These are phyloP conservation scores for Drosophila prolongata DNA, from an alignment of 2,888 invertebrate genomes.

Conservation along the genomic window DNA sequence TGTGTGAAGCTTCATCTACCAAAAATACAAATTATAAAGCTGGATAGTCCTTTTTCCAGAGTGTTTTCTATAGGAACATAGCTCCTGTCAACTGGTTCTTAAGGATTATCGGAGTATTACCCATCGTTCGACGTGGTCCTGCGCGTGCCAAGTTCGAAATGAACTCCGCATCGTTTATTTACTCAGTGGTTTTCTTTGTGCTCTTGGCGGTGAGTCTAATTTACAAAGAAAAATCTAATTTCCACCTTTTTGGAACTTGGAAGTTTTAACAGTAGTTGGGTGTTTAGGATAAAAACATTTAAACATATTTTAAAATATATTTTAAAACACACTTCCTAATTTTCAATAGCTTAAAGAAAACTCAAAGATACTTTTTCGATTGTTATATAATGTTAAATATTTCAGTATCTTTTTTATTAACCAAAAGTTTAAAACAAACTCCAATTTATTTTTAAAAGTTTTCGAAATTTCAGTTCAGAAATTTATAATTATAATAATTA, in stretches of 20 bases:
- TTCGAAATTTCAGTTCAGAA: no score
- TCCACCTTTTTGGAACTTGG: no score
- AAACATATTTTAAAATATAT: no score
- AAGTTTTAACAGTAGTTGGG: no score
- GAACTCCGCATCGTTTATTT: constrained; percentile 86
- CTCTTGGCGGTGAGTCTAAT: constrained; percentile 83
- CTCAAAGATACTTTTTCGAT: no score
- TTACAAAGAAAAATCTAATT: background rate
- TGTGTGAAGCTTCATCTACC: constrained; percentile 23
- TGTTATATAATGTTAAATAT: background rate
- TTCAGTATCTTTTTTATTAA: no score
- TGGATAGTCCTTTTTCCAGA: constrained; percentile 59
- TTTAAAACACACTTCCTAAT: no score
- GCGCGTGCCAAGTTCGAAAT: constrained; percentile 85
- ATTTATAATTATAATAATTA: no score
- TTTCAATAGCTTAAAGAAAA: no score
- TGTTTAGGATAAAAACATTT: no score
- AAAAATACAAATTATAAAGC: background rate
- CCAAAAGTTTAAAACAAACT: no score
- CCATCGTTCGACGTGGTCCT: constrained; percentile 86
- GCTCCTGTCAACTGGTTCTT: constrained; percentile 85
- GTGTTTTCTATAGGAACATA: constrained; percentile 84
- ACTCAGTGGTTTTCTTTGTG: constrained; percentile 86
- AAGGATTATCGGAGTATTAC: constrained; percentile 87
- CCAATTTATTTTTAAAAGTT: no score